These are phyloP conservation scores for Chrysodeixis includens DNA, from an alignment of 2,888 invertebrate species.

Conservation along the genomic window DNA sequence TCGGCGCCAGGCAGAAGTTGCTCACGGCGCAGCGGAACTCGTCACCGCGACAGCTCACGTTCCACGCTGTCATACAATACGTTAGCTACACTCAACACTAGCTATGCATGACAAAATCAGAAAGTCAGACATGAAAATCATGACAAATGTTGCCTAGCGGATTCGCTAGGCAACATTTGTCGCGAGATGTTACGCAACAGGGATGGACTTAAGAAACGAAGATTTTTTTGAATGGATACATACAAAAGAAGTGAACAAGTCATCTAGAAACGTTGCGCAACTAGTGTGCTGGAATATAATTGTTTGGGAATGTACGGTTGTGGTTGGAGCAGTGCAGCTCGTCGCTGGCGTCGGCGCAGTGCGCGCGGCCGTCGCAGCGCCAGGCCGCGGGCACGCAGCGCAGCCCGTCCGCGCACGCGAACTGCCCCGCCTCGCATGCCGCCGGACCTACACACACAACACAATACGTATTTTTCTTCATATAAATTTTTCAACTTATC, in stretches of 20 bases:
- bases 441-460: constrained; percentile 14
- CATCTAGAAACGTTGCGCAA: no score
- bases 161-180: no score
- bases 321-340: constrained; percentile 87
- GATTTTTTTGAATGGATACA: no score
- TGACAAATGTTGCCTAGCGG: no score
- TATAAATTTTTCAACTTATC: no score
- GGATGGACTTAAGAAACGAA: no score
- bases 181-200: no score
- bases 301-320: constrained; percentile 40
- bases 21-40: constrained; percentile 93
- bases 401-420: constrained; percentile 88
- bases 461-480: no score
- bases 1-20: constrained; percentile 92
- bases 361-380: constrained; percentile 90
- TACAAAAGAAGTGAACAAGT: no score
- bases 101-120: not conserved
- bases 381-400: constrained; percentile 90
- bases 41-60: constrained; percentile 89
- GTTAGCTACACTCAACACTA: not conserved
- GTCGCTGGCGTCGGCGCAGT: constrained; percentile 91
- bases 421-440: constrained; percentile 80
- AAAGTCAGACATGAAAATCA: not conserved
- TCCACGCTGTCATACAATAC: constrained; percentile 72
- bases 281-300: no score